Conservation (phyloP, 2,113 vertebrate species). For the Opisthocomus hoazin region DNA sequence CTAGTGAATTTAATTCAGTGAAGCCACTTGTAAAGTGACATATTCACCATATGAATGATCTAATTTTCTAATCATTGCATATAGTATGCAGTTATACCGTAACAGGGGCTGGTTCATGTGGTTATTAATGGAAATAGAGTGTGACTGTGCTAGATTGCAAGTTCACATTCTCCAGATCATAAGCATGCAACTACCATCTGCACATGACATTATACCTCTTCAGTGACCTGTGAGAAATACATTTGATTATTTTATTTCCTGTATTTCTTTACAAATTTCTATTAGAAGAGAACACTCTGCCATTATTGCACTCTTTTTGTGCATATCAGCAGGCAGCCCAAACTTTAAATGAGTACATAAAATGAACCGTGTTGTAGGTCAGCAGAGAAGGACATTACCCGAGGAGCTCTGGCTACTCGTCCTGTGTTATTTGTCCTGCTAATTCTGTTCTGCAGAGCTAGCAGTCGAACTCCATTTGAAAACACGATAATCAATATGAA, state of each 20-base stretch:
- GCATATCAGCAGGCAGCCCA: not conserved
- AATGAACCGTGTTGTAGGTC: not conserved
- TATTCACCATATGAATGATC: not conserved
- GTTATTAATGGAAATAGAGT: not conserved
- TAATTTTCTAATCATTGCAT: not conserved
- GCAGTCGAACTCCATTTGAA: not conserved
- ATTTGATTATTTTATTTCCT: not conserved
- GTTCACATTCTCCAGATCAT: not conserved
- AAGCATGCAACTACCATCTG: not conserved
- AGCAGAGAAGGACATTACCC: not conserved
- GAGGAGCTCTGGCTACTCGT: not conserved
- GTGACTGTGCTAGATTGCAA: not conserved
- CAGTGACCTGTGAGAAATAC: not conserved
- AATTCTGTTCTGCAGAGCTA: not conserved
- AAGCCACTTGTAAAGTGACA: not conserved
- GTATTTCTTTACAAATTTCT: not conserved
- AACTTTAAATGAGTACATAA: not conserved
- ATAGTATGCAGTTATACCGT: rapidly evolving
- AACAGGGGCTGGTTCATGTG: not conserved
- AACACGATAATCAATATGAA: not conserved
- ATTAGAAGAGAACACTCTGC: not conserved
- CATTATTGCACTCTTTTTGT: not conserved
- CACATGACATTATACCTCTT: not conserved
- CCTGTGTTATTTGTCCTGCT: not conserved
- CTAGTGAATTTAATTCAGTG: not conserved